Conservation (phyloP, 1,140 invertebrate genomes). For the Drosophila punjabiensis region DNA sequence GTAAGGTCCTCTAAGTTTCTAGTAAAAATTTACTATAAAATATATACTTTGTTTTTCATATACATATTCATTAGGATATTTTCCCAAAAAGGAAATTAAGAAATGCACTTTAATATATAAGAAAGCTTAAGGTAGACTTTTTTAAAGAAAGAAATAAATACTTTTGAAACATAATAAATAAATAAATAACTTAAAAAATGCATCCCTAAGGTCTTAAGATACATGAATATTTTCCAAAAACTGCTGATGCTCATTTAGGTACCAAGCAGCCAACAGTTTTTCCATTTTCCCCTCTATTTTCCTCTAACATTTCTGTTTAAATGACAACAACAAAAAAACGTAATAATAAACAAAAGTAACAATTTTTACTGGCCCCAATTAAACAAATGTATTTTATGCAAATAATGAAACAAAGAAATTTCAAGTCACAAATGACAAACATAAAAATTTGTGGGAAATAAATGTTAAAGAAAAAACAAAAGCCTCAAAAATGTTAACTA, state of each 20-base stretch:
- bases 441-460: conserved; percentile 35
- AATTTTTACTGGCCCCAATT: conserved; percentile 24
- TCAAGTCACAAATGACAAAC: conserved; percentile 40
- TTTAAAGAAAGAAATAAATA: not conserved
- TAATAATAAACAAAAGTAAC: not conserved
- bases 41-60: too few relatives aligned
- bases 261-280: not conserved
- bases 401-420: conserved; percentile 23
- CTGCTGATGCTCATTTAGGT: conserved; percentile 9
- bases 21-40: too few relatives aligned
- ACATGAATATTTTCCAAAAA: not conserved
- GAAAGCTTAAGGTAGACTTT: too few relatives aligned
- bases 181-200: not conserved
- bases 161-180: not conserved
- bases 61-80: too few relatives aligned
- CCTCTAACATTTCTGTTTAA: conserved; percentile 9
- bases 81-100: too few relatives aligned
- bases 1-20: too few relatives aligned
- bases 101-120: too few relatives aligned
- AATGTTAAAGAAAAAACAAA: not conserved
- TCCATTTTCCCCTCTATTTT: not conserved
- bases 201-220: not conserved
- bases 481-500: not conserved
- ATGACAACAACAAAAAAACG: not conserved
- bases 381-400: conserved; percentile 18